These are phyloP conservation scores for Aythya baeri DNA, from an alignment of 2,113 vertebrate species.

Conservation along the genomic window DNA sequence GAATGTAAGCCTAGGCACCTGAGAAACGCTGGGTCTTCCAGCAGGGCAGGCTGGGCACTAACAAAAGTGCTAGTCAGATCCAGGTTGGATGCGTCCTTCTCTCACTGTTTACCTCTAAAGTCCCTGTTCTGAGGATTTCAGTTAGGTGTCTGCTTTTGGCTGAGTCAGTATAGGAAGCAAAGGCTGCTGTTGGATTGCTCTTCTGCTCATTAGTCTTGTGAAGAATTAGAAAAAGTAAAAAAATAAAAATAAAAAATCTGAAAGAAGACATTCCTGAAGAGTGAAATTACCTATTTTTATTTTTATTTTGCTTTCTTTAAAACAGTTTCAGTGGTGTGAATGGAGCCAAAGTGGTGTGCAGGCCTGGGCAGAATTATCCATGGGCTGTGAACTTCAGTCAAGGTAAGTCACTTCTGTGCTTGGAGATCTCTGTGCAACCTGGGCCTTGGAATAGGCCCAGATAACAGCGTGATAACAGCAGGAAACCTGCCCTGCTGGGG, in stretches of 20 bases:
- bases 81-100: not conserved
- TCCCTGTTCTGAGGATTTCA: not conserved
- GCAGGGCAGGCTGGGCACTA: not conserved
- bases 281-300: not conserved
- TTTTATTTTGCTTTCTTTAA: not conserved
- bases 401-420: not conserved
- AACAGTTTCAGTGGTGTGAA: not conserved
- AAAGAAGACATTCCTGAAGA: not conserved
- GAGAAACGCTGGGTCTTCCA: not conserved
- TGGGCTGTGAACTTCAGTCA: not conserved
- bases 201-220: not conserved
- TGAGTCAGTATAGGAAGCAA: not conserved
- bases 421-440: fast-evolving
- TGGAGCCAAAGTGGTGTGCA: not conserved
- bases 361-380: not conserved
- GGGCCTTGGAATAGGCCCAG: not conserved
- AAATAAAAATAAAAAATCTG: not conserved
- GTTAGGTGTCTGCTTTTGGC: not conserved
- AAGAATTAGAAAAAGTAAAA: not conserved
- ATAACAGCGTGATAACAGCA: not conserved
- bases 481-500: not conserved
- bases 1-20: not conserved
- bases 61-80: not conserved
- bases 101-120: not conserved
- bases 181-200: not conserved